Evolutionary conservation across 2,797 vertebrate species (phyloP), one percentile per base, ranked within the genome.

Genomic region (Astyanax mexicanus): DNA sequence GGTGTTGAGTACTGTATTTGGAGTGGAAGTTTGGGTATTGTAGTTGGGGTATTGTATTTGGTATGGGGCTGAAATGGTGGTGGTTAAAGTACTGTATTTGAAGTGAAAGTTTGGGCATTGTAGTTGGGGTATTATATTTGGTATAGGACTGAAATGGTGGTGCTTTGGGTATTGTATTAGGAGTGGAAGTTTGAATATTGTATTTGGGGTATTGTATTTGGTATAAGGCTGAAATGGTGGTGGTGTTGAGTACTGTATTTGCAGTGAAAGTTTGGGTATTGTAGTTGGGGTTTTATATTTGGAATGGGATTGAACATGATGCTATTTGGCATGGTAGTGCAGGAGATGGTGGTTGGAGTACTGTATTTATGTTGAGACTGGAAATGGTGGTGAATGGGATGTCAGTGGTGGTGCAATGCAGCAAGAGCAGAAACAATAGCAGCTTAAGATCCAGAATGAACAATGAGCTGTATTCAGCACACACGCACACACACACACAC

Each of bases 381-480:
- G 1, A 15, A 44, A 15, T 15, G 13, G 12, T 44, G 40, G 11
- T 44, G 40, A 1, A 12, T 12, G 40, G 12, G 45, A 21, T 21
- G 4, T 6, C 21, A 47, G 40, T 23, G 69, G 29, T 64, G 60
- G 52, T 67, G 52, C 32, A 72, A 6, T 72, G 17, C 40, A 32
- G 60, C 40, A 72, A 37, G 38, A 42, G 51, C 21, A 19, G 40
- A 29, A 57, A 27, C 42, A 58, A 42, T 17, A 74, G 54, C 49
- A 52, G 27, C 37, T 72, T 79, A 61, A 52, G 57, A 69, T 27
- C 29, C 21, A 3, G 64, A 58, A 17, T 12, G 58, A 81, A 81
- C 80, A 69, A 79, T 79, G 73, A 73, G 21, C 25, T 65, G 51
- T 58, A 69, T 60, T 82, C 49, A 75, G 23, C 61, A 52, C 68